These are phyloP conservation scores for Acanthisitta chloris DNA, from an alignment of 2,113 vertebrate genomes.

Conservation along the genomic window DNA sequence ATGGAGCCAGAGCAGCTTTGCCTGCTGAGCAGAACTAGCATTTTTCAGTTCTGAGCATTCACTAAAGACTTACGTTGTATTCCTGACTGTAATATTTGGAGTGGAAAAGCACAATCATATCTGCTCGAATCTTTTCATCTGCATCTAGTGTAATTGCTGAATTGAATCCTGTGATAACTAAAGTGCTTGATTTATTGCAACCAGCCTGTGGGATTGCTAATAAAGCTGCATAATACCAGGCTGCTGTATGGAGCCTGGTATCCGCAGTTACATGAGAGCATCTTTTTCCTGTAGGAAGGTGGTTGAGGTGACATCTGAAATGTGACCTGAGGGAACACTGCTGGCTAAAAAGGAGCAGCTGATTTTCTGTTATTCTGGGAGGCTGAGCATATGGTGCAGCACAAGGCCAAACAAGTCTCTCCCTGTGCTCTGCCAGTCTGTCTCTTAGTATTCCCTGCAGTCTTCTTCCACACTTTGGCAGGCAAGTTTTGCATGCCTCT, in stretches of 20 bases:
- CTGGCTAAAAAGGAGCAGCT: slow-evolving; percentile 9
- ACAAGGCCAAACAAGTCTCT: slow-evolving; percentile 3
- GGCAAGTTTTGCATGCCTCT: neutral
- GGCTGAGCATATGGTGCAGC: slow-evolving; percentile 34
- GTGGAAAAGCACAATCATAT: neutral
- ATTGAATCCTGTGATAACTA: neutral
- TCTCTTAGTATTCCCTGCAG: neutral
- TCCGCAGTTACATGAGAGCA: neutral
- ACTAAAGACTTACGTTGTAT: neutral
- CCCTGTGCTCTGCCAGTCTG: neutral
- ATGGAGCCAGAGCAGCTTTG: neutral
- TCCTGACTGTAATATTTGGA: neutral
- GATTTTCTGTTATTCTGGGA: slow-evolving; percentile 51
- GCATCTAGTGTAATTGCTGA: neutral
- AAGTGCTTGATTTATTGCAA: neutral
- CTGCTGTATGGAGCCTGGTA: neutral
- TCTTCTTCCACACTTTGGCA: neutral
- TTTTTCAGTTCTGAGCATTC: neutral
- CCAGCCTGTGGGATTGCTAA: neutral
- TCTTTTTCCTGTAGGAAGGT: neutral
- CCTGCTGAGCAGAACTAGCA: neutral
- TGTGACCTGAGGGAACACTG: neutral
- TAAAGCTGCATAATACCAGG: neutral
- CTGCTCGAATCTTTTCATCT: neutral
- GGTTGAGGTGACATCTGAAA: neutral